phyloP scores from a whole-genome alignment of 2,797 vertebrate genomes.

The Coregonus suidteri region DNA sequence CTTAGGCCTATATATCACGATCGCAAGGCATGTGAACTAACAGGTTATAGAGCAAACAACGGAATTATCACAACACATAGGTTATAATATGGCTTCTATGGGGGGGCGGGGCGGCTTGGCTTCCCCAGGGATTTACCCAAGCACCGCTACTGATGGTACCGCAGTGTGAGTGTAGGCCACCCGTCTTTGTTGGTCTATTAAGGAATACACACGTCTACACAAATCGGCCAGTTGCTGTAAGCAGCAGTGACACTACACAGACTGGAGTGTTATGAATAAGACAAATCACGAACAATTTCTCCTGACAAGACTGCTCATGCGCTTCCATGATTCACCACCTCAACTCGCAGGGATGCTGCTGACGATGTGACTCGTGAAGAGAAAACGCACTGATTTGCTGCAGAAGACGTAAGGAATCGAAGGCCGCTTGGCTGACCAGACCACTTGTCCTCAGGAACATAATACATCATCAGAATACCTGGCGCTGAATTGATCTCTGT shows the following conservation, averaged over 20 bases:
- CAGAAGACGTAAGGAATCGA: conserved; percentile 26
- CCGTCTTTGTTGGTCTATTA: not conserved
- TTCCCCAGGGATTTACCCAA: no score
- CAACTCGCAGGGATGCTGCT: conserved; percentile 54
- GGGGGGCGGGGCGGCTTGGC: no score
- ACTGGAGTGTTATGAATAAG: conserved; percentile 22
- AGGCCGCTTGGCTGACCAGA: conserved; percentile 18
- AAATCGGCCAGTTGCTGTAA: conserved; percentile 12
- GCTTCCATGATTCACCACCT: conserved; percentile 37
- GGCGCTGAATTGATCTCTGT: conserved; percentile 20
- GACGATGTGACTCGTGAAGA: conserved; percentile 51
- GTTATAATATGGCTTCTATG: no score
- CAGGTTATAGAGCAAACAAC: no score
- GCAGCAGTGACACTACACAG: conserved; percentile 26
- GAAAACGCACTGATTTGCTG: conserved; percentile 54
- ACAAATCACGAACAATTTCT: conserved; percentile 34
- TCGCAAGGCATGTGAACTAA: no score
- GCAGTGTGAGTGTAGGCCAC: not conserved
- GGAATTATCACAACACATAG: no score
- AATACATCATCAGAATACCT: not conserved
- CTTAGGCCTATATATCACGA: no score
- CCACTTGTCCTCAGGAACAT: conserved; percentile 18
- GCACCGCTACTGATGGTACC: no score
- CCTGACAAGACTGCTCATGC: conserved; percentile 41
- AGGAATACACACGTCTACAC: not conserved